These are phyloP conservation scores for Hiodon alosoides DNA, from an alignment of 2,113 vertebrate genomes.

Conservation along the genomic window DNA sequence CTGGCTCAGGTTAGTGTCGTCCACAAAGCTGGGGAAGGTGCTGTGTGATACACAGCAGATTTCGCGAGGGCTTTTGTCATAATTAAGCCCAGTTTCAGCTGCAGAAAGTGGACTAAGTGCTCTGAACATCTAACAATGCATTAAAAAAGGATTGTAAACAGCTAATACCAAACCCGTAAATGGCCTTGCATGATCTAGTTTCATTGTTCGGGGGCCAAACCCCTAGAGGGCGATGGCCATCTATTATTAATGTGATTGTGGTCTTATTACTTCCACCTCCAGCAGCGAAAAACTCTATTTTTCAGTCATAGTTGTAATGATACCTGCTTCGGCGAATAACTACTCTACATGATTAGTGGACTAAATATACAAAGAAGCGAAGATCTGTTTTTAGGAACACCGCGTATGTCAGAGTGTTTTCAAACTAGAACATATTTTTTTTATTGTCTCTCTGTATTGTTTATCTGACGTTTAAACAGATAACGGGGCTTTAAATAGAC, in stretches of 20 bases:
- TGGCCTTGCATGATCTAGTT: too few relatives aligned
- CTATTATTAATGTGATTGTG: too few relatives aligned
- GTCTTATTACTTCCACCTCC: too few relatives aligned
- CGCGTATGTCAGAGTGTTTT: slow-evolving; percentile 9
- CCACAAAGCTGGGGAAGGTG: background rate
- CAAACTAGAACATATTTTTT: background rate
- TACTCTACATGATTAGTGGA: too few relatives aligned
- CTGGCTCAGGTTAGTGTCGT: background rate
- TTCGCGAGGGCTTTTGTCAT: background rate
- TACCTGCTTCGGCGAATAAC: too few relatives aligned
- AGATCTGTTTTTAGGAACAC: slow-evolving; percentile 9
- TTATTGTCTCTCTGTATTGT: slow-evolving; percentile 14
- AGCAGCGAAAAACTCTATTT: too few relatives aligned
- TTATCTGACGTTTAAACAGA: slow-evolving; percentile 17
- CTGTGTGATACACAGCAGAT: background rate
- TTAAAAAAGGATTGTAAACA: background rate
- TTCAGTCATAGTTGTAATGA: too few relatives aligned
- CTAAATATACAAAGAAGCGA: background rate
- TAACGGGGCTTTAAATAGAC: slow-evolving; percentile 17
- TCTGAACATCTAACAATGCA: background rate
- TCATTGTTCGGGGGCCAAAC: too few relatives aligned
- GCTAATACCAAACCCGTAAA: too few relatives aligned
- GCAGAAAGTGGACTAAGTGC: background rate
- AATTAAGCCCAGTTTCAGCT: background rate
- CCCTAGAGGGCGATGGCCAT: too few relatives aligned